A percentile compares a stretch with the other conserved stretches of the same genome.
Conservation (phyloP, 2,888 invertebrate species). For the Homarus gammarus region DNA sequence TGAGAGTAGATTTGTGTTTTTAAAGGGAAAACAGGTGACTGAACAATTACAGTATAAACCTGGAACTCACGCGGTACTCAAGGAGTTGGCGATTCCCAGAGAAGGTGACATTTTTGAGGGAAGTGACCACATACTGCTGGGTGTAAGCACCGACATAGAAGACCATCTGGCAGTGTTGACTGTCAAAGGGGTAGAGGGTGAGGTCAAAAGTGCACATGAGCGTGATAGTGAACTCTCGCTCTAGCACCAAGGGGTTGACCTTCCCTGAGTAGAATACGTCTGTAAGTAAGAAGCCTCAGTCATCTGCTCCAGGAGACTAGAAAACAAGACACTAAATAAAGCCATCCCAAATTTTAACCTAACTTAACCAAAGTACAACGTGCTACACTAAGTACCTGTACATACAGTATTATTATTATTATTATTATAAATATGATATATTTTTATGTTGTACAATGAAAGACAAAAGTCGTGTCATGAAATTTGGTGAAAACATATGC, state of each 20-base stretch:
- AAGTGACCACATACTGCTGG: slow-evolving; percentile 21
- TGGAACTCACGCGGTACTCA: slow-evolving; percentile 39
- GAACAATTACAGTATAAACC: not conserved
- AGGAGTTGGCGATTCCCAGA: slow-evolving; percentile 34
- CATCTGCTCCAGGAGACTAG: no score
- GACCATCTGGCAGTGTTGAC: slow-evolving; percentile 29
- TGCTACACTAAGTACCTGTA: no score
- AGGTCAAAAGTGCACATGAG: slow-evolving; percentile 53
- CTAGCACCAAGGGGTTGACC: slow-evolving; percentile 20
- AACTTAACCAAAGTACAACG: no score
- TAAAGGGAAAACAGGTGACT: not conserved
- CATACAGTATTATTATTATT: no score
- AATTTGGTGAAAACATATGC: no score
- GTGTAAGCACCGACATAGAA: slow-evolving; percentile 31
- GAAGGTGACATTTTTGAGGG: slow-evolving; percentile 24
- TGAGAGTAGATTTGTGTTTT: not conserved
- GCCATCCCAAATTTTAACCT: no score
- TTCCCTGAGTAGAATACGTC: slow-evolving; percentile 37
- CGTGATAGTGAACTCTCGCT: slow-evolving; percentile 33
- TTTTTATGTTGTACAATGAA: no score
- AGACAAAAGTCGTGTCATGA: no score
- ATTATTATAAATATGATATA: no score
- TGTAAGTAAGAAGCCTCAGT: no score
- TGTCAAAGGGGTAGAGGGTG: slow-evolving; percentile 53
- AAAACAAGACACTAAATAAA: no score